These are phyloP conservation scores for Eurosta solidaginis DNA, from an alignment of 1,140 invertebrate species.

Conservation along the genomic window DNA sequence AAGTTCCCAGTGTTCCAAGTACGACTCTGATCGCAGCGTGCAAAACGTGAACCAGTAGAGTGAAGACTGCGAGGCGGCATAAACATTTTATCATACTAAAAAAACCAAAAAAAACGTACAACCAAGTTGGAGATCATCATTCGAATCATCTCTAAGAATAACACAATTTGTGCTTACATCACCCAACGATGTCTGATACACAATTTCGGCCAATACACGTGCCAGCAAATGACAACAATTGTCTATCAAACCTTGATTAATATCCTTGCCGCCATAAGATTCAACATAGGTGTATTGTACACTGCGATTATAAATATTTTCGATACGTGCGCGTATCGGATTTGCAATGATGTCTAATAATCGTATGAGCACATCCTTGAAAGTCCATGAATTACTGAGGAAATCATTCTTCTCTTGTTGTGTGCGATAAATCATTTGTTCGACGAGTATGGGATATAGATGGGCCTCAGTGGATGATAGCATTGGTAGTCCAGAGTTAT, in stretches of 20 bases:
- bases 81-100: slow-evolving; percentile 66
- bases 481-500: slow-evolving; percentile 72
- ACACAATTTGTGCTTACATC: slow-evolving; percentile 41
- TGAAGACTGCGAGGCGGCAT: slow-evolving; percentile 69
- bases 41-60: slow-evolving; percentile 87
- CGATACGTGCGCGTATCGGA: slow-evolving; percentile 71
- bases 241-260: slow-evolving; percentile 67
- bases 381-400: slow-evolving; percentile 68
- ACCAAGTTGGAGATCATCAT: not conserved
- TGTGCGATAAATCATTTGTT: slow-evolving; percentile 79
- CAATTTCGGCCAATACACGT: slow-evolving; percentile 85
- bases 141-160: not conserved
- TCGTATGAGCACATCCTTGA: slow-evolving; percentile 82
- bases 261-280: slow-evolving; percentile 42
- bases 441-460: slow-evolving; percentile 79
- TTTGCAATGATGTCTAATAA: slow-evolving; percentile 80
- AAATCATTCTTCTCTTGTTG: slow-evolving; percentile 66
- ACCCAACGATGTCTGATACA: slow-evolving; percentile 67
- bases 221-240: slow-evolving; percentile 86
- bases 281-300: slow-evolving; percentile 39
- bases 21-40: slow-evolving; percentile 82
- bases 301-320: slow-evolving; percentile 54
- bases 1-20: slow-evolving; percentile 98
- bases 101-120: slow-evolving; percentile 20
- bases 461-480: slow-evolving; percentile 73